Conservation (phyloP, 2,888 invertebrate species). For the Rhagium mordax region DNA sequence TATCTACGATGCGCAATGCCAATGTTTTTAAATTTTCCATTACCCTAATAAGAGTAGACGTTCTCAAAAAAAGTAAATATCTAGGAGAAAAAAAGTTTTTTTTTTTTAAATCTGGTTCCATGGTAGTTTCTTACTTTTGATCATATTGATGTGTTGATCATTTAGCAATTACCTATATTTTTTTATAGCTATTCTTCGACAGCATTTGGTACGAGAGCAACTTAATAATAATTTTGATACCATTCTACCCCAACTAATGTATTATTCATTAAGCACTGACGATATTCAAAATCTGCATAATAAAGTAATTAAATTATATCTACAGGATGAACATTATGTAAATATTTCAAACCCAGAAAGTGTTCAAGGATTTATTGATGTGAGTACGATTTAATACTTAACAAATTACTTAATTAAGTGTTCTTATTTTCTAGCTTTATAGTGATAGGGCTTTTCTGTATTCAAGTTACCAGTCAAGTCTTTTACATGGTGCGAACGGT, state of each 20-base stretch:
- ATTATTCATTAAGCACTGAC: slow-evolving; percentile 46
- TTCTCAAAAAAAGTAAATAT: no score
- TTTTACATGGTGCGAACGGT: slow-evolving; percentile 61
- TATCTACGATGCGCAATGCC: no score
- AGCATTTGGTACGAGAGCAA: slow-evolving; percentile 46
- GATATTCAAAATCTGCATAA: slow-evolving; percentile 50
- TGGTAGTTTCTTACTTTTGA: no score
- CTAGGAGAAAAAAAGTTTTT: no score
- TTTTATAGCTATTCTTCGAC: slow-evolving; percentile 38
- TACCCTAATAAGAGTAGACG: no score
- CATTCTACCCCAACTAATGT: slow-evolving; percentile 54
- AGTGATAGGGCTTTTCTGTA: slow-evolving; percentile 71
- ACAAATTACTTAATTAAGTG: not conserved
- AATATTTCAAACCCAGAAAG: slow-evolving; percentile 51
- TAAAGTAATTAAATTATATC: slow-evolving; percentile 57
- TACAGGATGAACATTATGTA: slow-evolving; percentile 50
- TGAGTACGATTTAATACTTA: slow-evolving; percentile 47
- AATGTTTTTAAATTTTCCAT: no score
- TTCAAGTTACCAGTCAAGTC: slow-evolving; percentile 67
- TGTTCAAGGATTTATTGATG: slow-evolving; percentile 61
- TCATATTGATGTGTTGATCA: no score
- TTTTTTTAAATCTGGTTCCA: no score
- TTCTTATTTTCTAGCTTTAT: slow-evolving; percentile 66
- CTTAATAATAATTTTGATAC: slow-evolving; percentile 59
- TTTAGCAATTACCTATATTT: no score